Conservation (phyloP, 2,888 invertebrate species). For the Lasioglossum pauxillum region DNA sequence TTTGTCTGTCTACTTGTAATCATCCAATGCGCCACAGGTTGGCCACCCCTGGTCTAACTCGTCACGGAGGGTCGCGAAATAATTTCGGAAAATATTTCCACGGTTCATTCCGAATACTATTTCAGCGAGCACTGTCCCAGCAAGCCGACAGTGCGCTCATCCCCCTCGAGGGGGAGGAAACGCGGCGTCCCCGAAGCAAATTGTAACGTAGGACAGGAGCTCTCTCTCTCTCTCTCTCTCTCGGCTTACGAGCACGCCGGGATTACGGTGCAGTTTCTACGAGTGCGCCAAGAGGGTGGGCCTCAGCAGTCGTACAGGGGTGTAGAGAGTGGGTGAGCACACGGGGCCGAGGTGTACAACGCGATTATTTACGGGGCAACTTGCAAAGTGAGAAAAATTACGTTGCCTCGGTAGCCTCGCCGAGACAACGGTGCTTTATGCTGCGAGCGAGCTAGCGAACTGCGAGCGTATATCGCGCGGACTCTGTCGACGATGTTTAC, state of each 20-base stretch:
- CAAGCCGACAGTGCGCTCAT: background rate
- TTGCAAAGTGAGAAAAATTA: slow-evolving; percentile 84
- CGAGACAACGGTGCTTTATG: slow-evolving; percentile 79
- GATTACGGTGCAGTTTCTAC: slow-evolving; percentile 68
- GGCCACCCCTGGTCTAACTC: background rate
- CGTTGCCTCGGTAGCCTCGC: slow-evolving; percentile 75
- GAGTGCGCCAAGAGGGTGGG: slow-evolving; percentile 37
- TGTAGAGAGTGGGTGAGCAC: slow-evolving; percentile 7
- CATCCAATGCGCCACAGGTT: too few relatives aligned
- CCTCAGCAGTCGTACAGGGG: background rate
- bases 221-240: slow-evolving; percentile 33
- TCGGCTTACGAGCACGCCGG: slow-evolving; percentile 63
- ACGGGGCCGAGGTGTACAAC: slow-evolving; percentile 40
- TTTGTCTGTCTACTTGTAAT: background rate
- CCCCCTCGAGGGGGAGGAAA: slow-evolving; percentile 17
- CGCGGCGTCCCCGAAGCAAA: slow-evolving; percentile 63
- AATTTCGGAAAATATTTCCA: background rate
- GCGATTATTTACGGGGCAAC: slow-evolving; percentile 81
- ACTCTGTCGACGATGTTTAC: slow-evolving; percentile 76
- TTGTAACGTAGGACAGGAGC: slow-evolving; percentile 71
- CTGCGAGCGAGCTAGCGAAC: slow-evolving; percentile 18
- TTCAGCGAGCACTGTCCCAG: background rate
- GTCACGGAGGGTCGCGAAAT: background rate
- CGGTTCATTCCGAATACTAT: background rate
- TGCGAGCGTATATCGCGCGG: slow-evolving; percentile 48